phyloP scores from a whole-genome alignment of 1,140 invertebrate species.

The Cherax quadricarinatus region DNA sequence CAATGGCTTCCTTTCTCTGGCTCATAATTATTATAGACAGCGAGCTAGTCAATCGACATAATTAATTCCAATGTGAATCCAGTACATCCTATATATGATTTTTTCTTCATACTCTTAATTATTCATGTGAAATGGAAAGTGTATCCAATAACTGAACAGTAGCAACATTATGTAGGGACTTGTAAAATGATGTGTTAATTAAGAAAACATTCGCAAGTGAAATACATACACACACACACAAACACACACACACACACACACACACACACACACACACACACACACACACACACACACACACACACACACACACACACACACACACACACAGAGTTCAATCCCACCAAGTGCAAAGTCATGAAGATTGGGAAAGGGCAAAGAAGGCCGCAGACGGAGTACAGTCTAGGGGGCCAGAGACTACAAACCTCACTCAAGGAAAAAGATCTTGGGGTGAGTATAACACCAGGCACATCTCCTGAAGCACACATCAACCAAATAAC shows the following conservation, averaged over 20 bases:
- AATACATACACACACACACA: background rate
- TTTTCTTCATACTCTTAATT: background rate
- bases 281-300: constrained; percentile 19
- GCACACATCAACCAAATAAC: no score
- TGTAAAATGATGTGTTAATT: background rate
- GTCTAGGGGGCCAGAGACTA: no score
- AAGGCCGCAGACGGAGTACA: no score
- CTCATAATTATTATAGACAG: constrained; percentile 30
- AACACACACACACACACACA: background rate
- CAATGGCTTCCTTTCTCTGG: constrained; percentile 5
- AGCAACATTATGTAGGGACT: background rate
- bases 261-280: constrained; percentile 24
- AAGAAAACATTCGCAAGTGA: background rate
- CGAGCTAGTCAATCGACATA: background rate
- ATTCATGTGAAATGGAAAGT: background rate
- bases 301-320: background rate
- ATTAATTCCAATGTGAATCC: background rate
- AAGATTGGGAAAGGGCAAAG: no score
- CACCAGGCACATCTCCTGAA: no score
- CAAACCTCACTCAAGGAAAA: no score
- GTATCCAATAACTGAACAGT: background rate
- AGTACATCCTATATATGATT: background rate
- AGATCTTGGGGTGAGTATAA: no score
- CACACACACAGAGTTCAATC: no score
- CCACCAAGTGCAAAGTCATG: no score